phyloP scores from a whole-genome alignment of 2,113 vertebrate species.

The Shinisaurus crocodilurus region DNA sequence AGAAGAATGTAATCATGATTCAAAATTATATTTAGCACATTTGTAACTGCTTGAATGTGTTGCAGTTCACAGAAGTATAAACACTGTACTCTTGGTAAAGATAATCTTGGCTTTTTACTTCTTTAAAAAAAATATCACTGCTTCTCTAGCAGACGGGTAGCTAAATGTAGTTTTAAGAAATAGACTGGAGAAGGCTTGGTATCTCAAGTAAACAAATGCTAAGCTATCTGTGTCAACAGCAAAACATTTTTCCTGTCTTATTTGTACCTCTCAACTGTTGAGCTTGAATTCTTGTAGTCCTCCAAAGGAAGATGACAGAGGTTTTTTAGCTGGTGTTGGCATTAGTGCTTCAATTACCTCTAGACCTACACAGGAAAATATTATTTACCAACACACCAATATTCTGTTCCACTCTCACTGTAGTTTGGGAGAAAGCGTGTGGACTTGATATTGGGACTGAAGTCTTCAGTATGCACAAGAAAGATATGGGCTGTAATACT shows the following conservation, averaged over 20 bases:
- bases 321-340: slow-evolving; percentile 6
- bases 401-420: slow-evolving; percentile 50
- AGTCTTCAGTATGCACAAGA: slow-evolving; percentile 33
- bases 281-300: slow-evolving; percentile 56
- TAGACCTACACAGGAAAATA: background rate
- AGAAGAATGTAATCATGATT: slow-evolving; percentile 2
- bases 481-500: slow-evolving; percentile 29
- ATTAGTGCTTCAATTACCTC: slow-evolving; percentile 30
- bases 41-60: slow-evolving; percentile 37
- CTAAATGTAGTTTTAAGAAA: slow-evolving; percentile 31
- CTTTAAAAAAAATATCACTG: slow-evolving; percentile 45
- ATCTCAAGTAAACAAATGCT: slow-evolving; percentile 51
- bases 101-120: slow-evolving; percentile 39
- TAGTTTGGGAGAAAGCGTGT: slow-evolving; percentile 34
- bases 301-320: slow-evolving; percentile 26
- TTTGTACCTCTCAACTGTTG: slow-evolving; percentile 50
- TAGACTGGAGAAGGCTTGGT: slow-evolving; percentile 38
- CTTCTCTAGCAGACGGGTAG: slow-evolving; percentile 52
- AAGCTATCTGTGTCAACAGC: slow-evolving; percentile 46
- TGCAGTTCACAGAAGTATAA: slow-evolving; percentile 44
- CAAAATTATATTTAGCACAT: slow-evolving; percentile 13
- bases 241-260: slow-evolving; percentile 19
- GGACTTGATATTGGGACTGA: slow-evolving; percentile 24
- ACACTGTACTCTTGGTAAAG: slow-evolving; percentile 54
- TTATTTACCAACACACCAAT: slow-evolving; percentile 41